Percentiles rank a stretch among this genome's conserved stretches.
Conservation (phyloP, 2,888 invertebrate genomes). For the Melolontha melolontha region DNA sequence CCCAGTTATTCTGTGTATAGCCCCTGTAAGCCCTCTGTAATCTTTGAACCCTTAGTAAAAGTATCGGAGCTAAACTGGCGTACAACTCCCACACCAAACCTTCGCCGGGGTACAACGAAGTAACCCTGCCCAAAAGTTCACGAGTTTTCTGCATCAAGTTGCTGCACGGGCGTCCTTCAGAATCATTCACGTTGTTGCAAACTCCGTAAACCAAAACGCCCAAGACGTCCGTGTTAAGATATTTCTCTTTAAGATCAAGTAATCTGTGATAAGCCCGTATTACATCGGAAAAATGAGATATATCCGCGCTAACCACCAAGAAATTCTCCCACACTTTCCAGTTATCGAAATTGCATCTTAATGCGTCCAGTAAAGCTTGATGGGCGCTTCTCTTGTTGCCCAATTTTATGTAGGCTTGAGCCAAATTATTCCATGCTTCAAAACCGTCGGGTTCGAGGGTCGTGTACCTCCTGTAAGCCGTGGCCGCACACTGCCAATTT, state of each 20-base stretch:
- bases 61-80: slow-evolving; percentile 75
- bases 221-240: slow-evolving; percentile 82
- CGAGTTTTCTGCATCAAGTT: slow-evolving; percentile 70
- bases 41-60: slow-evolving; percentile 75
- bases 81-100: slow-evolving; percentile 86
- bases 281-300: slow-evolving; percentile 86
- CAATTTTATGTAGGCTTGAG: slow-evolving; percentile 90
- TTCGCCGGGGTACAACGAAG: slow-evolving; percentile 76
- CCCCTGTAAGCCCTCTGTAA: slow-evolving; percentile 83
- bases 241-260: slow-evolving; percentile 85
- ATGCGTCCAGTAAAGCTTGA: slow-evolving; percentile 86
- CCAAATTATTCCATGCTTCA: slow-evolving; percentile 98
- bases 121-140: slow-evolving; percentile 81
- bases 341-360: slow-evolving; percentile 92
- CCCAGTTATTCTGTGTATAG: slow-evolving; percentile 75
- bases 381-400: slow-evolving; percentile 90
- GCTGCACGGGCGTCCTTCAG: slow-evolving; percentile 68
- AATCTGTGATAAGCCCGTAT: slow-evolving; percentile 87
- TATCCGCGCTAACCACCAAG: slow-evolving; percentile 87
- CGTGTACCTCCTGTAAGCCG: slow-evolving; percentile 88
- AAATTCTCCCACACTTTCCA: slow-evolving; percentile 98
- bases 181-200: slow-evolving; percentile 73
- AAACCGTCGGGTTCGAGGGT: slow-evolving; percentile 89
- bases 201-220: slow-evolving; percentile 79
- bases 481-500: slow-evolving; percentile 85